A percentile compares a stretch with the other conserved stretches of the same genome.
phyloP scores from a whole-genome alignment of 2,797 vertebrate species.

The Ptychobarbus kaznakovi region DNA sequence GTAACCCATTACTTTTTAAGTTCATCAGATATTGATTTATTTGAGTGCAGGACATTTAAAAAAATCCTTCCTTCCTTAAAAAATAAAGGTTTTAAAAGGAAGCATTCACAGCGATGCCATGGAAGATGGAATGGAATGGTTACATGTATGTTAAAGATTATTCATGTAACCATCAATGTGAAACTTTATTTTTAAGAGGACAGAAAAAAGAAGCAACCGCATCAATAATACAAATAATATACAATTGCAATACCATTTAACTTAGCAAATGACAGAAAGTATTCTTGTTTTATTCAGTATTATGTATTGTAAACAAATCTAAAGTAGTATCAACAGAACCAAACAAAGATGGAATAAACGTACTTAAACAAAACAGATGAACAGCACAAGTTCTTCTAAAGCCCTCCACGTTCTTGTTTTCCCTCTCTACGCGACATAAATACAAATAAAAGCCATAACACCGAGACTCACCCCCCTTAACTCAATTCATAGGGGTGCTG shows the following conservation, averaged over 20 bases:
- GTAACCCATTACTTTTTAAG: too few relatives aligned
- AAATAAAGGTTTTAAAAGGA: too few relatives aligned
- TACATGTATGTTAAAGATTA: too few relatives aligned
- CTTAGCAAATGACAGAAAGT: neutral
- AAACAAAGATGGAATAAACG: neutral
- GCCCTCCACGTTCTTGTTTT: neutral
- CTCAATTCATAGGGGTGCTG: neutral
- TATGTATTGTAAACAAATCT: neutral
- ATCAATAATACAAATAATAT: too few relatives aligned
- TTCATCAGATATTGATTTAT: too few relatives aligned
- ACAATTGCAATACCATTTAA: neutral
- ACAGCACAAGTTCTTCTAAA: neutral
- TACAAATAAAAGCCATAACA: conserved; percentile 25
- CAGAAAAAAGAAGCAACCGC: neutral
- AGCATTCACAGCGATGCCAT: too few relatives aligned
- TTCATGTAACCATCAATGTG: too few relatives aligned
- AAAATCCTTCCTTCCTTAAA: too few relatives aligned
- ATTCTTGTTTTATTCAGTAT: neutral
- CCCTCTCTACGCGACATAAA: neutral
- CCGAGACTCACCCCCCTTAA: neutral
- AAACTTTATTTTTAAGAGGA: too few relatives aligned
- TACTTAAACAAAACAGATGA: neutral
- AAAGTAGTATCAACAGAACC: neutral
- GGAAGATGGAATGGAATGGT: too few relatives aligned
- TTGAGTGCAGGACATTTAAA: too few relatives aligned